Base-by-base conservation (phyloP, 2,888 invertebrate species). In the Andrena haemorrhoa region DNA sequence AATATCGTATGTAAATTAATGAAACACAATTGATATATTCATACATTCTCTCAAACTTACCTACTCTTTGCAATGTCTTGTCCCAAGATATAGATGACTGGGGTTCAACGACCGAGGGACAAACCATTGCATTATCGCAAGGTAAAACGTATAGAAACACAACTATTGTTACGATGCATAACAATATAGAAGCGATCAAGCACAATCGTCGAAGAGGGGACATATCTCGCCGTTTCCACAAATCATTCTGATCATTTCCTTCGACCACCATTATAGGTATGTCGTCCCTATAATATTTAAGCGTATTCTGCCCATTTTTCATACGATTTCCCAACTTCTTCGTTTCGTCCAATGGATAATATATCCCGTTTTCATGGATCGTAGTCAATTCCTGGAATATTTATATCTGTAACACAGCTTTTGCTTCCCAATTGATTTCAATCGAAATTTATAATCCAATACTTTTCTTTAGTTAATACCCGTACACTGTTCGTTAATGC, bases 101-200 rank as follows among this genome's bases (percentile, higher is more conserved):
- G 47, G 88, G 85, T 70, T 90, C 88, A 26, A 89, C 74, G 8
- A 88, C 70, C 26, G 91, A 85, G 26, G 96, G 95, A 87, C 97
- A 97, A 70, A 96, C 95, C 20, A 96, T 95, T 6, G 95, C 95
- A 90, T 96, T 96, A 3, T 96, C 95, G 90, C 97, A 98, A 0
- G 97, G 97, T 88, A 97, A 94, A 16, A 96, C 95, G 96, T 96
- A 97, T 6, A 97, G 94, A 91, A 97, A 98, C 90, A 96, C 95
- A 58, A 97, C 94, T 66, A 97, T 96, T 7, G 97, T 97, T 78
- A 96, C 94, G 81, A 97, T 94, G 91, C 97, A 98, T 69, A 96
- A 92, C 61, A 97, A 92, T 84, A 97, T 95, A 0, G 97, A 97
- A 10, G 95, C 94, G 23, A 96, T 94, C 87, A 97, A 96, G 56